A percentile compares a stretch with the other conserved stretches of the same genome.
Conservation (phyloP, 1,140 invertebrate species). For the Olivierus martensii region DNA sequence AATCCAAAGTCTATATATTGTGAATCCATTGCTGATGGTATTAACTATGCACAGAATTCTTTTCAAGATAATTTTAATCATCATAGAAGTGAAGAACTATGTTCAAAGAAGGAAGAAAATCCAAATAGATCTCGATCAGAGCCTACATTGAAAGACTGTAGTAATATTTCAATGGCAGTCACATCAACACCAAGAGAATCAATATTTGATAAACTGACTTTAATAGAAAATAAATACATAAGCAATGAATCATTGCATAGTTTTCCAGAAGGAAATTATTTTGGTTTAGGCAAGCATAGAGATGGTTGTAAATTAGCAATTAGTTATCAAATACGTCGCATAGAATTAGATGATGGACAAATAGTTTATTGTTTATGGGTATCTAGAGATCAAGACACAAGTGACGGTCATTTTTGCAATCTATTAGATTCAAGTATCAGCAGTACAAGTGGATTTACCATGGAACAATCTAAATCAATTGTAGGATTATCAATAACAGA, state of each 20-base stretch:
- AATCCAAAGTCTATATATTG: too few species aligned
- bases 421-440: constrained; percentile 19
- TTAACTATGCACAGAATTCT: too few species aligned
- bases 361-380: constrained; percentile 39
- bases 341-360: constrained; percentile 29
- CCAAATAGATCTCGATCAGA: too few species aligned
- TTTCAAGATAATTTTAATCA: too few species aligned
- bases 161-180: too few species aligned
- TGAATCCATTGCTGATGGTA: too few species aligned
- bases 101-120: too few species aligned
- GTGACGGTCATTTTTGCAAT: constrained; percentile 26
- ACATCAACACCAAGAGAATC: neutral
- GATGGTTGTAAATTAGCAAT: constrained; percentile 22
- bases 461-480: too few species aligned
- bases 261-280: constrained; percentile 18
- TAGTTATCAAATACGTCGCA: constrained; percentile 29
- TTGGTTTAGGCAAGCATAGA: constrained; percentile 22
- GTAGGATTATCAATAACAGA: too few species aligned
- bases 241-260: constrained; percentile 7
- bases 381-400: constrained; percentile 28
- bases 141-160: too few species aligned
- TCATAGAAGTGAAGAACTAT: too few species aligned
- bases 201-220: neutral
- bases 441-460: too few species aligned
- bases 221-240: neutral